Evolutionary conservation across 2,797 vertebrate genomes (phyloP), one percentile per base, ranked within the genome.

Genomic region (Fratercula arctica): DNA sequence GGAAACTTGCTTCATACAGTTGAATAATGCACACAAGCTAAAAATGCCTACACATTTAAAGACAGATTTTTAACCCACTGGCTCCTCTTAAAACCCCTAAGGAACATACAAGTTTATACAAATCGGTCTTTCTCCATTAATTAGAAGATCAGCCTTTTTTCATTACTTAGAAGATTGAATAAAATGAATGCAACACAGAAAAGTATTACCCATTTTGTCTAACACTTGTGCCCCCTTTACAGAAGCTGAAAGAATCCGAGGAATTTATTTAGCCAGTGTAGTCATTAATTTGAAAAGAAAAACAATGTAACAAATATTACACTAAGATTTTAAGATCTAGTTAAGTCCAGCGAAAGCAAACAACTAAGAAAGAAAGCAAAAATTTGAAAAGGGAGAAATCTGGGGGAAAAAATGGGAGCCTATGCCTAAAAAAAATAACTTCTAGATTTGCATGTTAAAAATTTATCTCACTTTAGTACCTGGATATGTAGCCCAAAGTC

Each of bases 151-250:
- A 91, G 13, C 51, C 53, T 96, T 96, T 96, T 15, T 90, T 60
- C 64, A 92, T 95, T 95, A 94, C 96, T 95, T 93, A 93, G 64
- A 83, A 93, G 50, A 96, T 16, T 91, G 77, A 96, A 95, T 79
- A 85, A 96, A 96, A 93, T 76, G 1, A 90, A 73, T 87, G 76
- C 73, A 79, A 73, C 26, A 68, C 60, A 75, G 16, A 73, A 35
- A 53, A 66, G n/a, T 93, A 90, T 43, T 84, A 78, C 60, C 54
- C 21, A 57, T 87, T 83, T 94, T 73, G 11, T 51, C 35, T 79
- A 87, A 69, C 6, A 70, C 31, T 94, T 67, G 8, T 69, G 59
- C 39, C 60, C 85, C 48, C 35, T 89, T 94, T 82, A 60, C 61
- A 54, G 75, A 95, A 96, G 41, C 79, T 80, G 83, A 95, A 97